Base-by-base conservation (phyloP, 2,888 invertebrate genomes). In the Kuschelorhynchus macadamiae region DNA sequence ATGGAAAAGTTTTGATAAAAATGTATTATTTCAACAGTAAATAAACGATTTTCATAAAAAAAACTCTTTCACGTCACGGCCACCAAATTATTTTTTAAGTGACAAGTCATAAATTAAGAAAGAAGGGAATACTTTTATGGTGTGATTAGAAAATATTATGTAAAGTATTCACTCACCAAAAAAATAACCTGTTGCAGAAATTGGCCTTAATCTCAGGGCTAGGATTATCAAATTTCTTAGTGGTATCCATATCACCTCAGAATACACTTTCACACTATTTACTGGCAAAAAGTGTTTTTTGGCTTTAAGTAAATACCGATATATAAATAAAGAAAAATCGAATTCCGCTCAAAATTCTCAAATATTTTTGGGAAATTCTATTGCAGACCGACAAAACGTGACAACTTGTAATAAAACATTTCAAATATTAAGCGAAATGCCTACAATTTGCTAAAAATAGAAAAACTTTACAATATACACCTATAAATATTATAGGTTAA, bases 91-190 rank as follows among this genome's bases (percentile, higher is more conserved):
- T n/a, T n/a, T n/a, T n/a, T n/a, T n/a, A n/a, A n/a, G n/a, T n/a
- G n/a, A n/a, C n/a, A n/a, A n/a, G n/a, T n/a, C n/a, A n/a, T n/a
- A n/a, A n/a, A n/a, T n/a, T n/a, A n/a, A n/a, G n/a, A n/a, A n/a
- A n/a, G n/a, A n/a, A n/a, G n/a, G n/a, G n/a, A n/a, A n/a, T n/a
- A n/a, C n/a, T n/a, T n/a, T n/a, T n/a, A n/a, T n/a, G n/a, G n/a
- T n/a, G n/a, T n/a, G n/a, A n/a, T n/a, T n/a, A n/a, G n/a, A n/a
- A n/a, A n/a, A n/a, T n/a, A n/a, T n/a, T n/a, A n/a, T n/a, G n/a
- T n/a, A n/a, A n/a, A n/a, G n/a, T n/a, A n/a, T n/a, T n/a, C n/a
- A 87, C 90, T 89, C 81, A 90, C 91, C 87, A 88, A 78, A 90
- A 87, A 76, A 89, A 83, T 71, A 89, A 80, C 82, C 86, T 88